phyloP scores from a whole-genome alignment of 2,113 vertebrate genomes.

The Zootoca vivipara region DNA sequence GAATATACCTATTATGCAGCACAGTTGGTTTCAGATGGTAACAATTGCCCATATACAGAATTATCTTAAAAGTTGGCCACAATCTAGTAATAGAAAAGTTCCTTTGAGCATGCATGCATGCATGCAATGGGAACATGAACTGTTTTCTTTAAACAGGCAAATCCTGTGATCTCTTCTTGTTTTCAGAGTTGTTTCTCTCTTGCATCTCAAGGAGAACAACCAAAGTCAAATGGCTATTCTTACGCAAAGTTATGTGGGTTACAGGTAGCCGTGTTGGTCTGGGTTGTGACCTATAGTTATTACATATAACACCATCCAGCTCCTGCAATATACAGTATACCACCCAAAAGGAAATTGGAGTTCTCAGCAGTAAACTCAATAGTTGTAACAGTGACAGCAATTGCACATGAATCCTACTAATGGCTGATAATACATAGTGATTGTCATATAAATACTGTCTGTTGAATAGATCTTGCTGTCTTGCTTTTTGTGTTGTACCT shows the following conservation, averaged over 20 bases:
- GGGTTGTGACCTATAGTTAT: not conserved
- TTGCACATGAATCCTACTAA: not conserved
- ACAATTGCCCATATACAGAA: not conserved
- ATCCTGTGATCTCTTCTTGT: not conserved
- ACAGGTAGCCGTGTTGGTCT: too few relatives aligned
- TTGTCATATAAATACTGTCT: not conserved
- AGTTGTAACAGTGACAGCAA: not conserved
- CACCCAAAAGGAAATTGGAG: not conserved
- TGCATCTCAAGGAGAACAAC: not conserved
- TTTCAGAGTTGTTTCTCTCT: not conserved
- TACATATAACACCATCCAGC: not conserved
- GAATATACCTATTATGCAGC: not conserved
- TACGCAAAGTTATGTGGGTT: not conserved
- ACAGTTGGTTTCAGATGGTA: not conserved
- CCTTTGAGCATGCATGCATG: not conserved
- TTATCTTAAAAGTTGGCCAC: not conserved
- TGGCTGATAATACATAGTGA: not conserved
- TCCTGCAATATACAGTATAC: too few relatives aligned
- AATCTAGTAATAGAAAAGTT: not conserved
- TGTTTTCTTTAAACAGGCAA: not conserved
- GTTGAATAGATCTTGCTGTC: not conserved
- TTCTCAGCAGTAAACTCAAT: not conserved
- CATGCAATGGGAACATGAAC: not conserved
- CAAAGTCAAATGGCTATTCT: not conserved
- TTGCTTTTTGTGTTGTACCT: not conserved